Conservation (phyloP, 2,797 vertebrate genomes). For the Enteromius paludinosus region DNA sequence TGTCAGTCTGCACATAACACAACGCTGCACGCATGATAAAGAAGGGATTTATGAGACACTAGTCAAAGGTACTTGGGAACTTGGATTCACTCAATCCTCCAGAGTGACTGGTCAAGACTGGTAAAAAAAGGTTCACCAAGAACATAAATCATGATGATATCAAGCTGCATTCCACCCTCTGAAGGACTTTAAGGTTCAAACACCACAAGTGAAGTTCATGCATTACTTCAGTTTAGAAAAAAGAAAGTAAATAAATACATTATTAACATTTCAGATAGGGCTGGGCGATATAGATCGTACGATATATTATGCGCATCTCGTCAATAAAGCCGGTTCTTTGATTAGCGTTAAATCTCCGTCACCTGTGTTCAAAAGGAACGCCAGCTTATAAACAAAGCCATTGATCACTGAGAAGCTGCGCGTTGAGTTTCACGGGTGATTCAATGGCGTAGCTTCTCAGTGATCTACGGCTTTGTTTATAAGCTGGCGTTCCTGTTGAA, state of each 20-base stretch:
- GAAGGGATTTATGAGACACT: slow-evolving; percentile 26
- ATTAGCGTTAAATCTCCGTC: no score
- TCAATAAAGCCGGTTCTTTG: no score
- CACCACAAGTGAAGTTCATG: background rate
- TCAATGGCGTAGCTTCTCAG: no score
- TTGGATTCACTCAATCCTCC: slow-evolving; percentile 25
- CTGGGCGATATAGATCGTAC: no score
- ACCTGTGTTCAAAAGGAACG: no score
- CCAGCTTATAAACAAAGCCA: no score
- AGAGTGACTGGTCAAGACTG: slow-evolving; percentile 13
- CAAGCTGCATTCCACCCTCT: slow-evolving; percentile 6
- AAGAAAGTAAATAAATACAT: background rate
- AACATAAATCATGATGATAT: slow-evolving; percentile 35
- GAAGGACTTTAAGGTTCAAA: slow-evolving; percentile 8
- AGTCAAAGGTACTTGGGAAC: slow-evolving; percentile 23
- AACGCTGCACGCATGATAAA: background rate
- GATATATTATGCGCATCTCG: no score
- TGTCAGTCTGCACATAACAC: background rate
- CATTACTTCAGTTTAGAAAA: background rate
- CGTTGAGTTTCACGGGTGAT: no score
- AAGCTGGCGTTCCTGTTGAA: no score
- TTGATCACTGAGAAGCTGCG: no score
- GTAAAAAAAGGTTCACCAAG: slow-evolving; percentile 26
- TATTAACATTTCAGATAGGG: background rate
- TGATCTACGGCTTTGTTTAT: no score